Evolutionary conservation across 1,140 invertebrate species (phyloP), one percentile per base, ranked within the genome.

Genomic region (Prorops nasuta): DNA sequence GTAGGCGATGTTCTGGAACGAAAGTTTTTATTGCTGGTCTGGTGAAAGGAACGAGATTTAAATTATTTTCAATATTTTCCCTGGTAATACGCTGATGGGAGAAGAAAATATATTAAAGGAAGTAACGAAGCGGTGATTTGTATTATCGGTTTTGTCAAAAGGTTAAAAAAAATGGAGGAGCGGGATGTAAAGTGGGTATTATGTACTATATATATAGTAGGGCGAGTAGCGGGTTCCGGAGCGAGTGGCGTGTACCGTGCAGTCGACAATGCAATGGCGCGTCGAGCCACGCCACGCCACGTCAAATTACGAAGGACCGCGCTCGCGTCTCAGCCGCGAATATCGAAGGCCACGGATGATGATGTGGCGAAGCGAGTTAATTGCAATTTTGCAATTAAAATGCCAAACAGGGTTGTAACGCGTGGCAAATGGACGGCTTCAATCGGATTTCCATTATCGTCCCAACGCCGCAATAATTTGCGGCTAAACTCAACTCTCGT

Each of bases 361-460:
- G 54, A 64, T 67, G 54, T 44, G 44, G 44, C 28, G 51, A 31
- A 55, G 19, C 50, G 38, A 56, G 56, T 65, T 68, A 65, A 69
- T 69, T 68, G 64, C 60, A 60, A 68, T 68, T 68, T 68, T 49
- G 60, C 63, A 68, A 68, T 70, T 67, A 68, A 68, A 67, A 60
- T 65, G 51, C 54, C 64, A 66, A 68, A 67, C 66, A 58, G 55
- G 32, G 31, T 44, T 47, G 54, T 57, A 58, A 51, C 55, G 57
- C 51, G 54, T 57, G n/a, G 49, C 63, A 56, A 65, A 65, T 66
- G 53, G 44, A 67, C 56, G 57, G 58, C 54, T 63, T 64, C 60
- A 67, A 67, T 70, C 57, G 64, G 56, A 70, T 68, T 68, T 68
- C 59, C 67, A 70, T 70, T 68, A 70, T 63, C 60, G 62, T 55